Percentiles rank a stretch among this genome's conserved stretches.
These are phyloP conservation scores for Lepidostoma basale DNA, from an alignment of 1,140 invertebrate genomes.

Conservation along the genomic window DNA sequence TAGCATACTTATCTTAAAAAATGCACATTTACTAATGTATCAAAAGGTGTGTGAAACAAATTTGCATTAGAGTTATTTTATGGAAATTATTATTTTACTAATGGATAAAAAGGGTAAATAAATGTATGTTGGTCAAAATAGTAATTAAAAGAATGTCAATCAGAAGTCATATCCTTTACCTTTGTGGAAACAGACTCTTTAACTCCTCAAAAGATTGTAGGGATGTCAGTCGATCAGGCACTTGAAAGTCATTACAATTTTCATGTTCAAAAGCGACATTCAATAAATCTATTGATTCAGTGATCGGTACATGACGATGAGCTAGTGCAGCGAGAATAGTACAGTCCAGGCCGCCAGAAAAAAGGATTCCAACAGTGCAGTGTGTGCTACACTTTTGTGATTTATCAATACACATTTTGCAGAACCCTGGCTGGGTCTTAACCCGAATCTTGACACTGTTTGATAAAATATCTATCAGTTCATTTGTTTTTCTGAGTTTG, in stretches of 20 bases:
- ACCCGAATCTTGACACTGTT: conserved; percentile 70
- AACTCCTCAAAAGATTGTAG: conserved; percentile 76
- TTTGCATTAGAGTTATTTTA: no score
- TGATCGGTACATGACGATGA: conserved; percentile 70
- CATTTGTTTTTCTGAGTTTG: conserved; percentile 52
- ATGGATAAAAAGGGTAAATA: no score
- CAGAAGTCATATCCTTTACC: no score
- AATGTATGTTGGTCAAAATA: conserved; percentile 48
- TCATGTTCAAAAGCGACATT: conserved; percentile 92
- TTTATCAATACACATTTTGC: conserved; percentile 66
- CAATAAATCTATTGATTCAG: conserved; percentile 88
- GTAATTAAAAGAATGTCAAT: no score
- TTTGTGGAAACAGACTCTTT: conserved; percentile 67
- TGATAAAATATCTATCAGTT: conserved; percentile 64
- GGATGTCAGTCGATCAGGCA: conserved; percentile 84
- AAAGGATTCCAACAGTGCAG: conserved; percentile 83
- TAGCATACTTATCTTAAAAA: conserved; percentile 27
- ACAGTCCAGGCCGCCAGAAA: conserved; percentile 96
- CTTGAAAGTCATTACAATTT: conserved; percentile 62
- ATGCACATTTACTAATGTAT: conserved; percentile 33
- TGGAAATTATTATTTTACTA: no score
- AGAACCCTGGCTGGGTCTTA: conserved; percentile 68
- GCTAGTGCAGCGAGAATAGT: conserved; percentile 83
- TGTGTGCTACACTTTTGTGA: conserved; percentile 58
- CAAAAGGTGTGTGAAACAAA: no score